phyloP scores from a whole-genome alignment of 1,140 invertebrate species.

The Kradibia gibbosae region DNA sequence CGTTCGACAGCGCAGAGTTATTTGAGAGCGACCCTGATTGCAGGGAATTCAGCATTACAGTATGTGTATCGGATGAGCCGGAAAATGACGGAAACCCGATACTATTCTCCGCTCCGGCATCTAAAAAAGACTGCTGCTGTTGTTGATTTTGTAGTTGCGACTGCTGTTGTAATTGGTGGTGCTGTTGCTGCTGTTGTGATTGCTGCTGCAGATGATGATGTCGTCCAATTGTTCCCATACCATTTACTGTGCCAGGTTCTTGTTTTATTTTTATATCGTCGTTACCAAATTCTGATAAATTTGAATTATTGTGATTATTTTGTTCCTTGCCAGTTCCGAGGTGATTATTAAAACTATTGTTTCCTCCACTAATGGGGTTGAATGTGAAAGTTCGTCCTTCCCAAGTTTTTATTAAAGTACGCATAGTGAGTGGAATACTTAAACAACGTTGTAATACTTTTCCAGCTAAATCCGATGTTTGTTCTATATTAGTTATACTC shows the following conservation, averaged over 20 bases:
- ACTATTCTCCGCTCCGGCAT: conserved; percentile 74
- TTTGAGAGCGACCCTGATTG: conserved; percentile 62
- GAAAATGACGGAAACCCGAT: conserved; percentile 74
- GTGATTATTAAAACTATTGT: conserved; percentile 69
- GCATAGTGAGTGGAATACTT: conserved; percentile 91
- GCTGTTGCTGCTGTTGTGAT: conserved; percentile 52
- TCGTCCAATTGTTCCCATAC: conserved; percentile 63
- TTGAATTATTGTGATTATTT: conserved; percentile 65
- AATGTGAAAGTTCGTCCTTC: conserved; percentile 68
- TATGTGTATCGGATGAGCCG: conserved; percentile 71
- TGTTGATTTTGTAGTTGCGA: conserved; percentile 60
- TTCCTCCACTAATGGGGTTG: conserved; percentile 65
- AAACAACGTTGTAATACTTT: conserved; percentile 91
- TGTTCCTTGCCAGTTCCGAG: conserved; percentile 62
- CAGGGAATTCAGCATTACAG: conserved; percentile 67
- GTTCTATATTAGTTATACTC: conserved; percentile 73
- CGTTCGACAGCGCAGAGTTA: conserved; percentile 45
- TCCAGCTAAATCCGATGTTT: conserved; percentile 83
- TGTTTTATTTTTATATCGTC: conserved; percentile 74
- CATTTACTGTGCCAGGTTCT: conserved; percentile 71
- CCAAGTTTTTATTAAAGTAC: conserved; percentile 74
- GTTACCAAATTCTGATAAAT: conserved; percentile 71
- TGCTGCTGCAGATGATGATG: conserved; percentile 60
- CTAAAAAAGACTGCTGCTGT: conserved; percentile 73
- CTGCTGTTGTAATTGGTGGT: conserved; percentile 51